Evolutionary conservation across 2,888 invertebrate species (phyloP).

Genomic region (Cerceris ruficornis): DNA sequence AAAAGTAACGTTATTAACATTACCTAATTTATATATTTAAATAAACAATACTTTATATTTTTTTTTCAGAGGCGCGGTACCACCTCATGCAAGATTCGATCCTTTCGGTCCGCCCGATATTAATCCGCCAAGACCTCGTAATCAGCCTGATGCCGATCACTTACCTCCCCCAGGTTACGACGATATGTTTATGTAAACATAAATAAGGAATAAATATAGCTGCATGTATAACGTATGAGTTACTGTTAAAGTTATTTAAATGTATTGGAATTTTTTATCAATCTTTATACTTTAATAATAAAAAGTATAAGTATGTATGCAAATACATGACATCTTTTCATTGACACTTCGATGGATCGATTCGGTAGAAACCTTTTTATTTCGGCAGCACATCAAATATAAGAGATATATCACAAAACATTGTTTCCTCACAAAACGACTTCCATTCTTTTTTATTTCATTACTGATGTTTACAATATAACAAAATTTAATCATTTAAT

Average conservation of each 20-base stretch:
- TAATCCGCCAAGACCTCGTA: slow-evolving; percentile 76
- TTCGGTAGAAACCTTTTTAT: slow-evolving; percentile 29
- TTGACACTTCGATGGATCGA: background rate
- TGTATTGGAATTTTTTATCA: slow-evolving; percentile 2
- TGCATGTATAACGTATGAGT: slow-evolving; percentile 8
- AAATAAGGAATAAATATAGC: slow-evolving; percentile 6
- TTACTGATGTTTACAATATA: slow-evolving; percentile 72
- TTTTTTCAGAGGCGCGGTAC: slow-evolving; percentile 84
- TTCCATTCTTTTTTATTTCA: slow-evolving; percentile 70
- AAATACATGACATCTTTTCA: slow-evolving; percentile 10
- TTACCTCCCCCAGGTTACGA: slow-evolving; percentile 90
- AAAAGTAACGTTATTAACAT: background rate
- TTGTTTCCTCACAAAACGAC: slow-evolving; percentile 69
- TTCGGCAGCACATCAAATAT: slow-evolving; percentile 30
- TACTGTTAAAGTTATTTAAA: background rate
- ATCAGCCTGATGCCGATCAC: slow-evolving; percentile 87
- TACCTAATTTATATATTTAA: background rate
- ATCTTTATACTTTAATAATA: slow-evolving; percentile 35
- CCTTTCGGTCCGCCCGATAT: slow-evolving; percentile 88
- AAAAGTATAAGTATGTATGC: background rate
- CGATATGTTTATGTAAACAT: slow-evolving; percentile 87
- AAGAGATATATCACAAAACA: slow-evolving; percentile 36
- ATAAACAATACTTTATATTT: background rate
- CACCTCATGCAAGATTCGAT: slow-evolving; percentile 93
- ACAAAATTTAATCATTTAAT: slow-evolving; percentile 66